Conservation (phyloP, 2,113 vertebrate genomes). For the Pollachius pollachius region DNA sequence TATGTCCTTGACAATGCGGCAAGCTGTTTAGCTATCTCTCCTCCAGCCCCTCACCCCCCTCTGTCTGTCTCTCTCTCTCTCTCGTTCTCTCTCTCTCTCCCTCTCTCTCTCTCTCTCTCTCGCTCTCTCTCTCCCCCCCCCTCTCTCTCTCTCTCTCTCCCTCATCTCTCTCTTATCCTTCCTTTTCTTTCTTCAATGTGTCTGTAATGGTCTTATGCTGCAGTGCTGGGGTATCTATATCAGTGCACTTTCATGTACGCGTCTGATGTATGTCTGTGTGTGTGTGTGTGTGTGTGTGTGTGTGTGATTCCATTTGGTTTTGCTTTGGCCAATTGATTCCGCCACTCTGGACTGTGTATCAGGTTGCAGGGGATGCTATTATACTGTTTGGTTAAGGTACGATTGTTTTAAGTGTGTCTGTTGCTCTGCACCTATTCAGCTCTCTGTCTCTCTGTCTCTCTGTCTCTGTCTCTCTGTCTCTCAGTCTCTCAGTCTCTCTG, state of each 20-base stretch:
- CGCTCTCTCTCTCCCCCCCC: too few species aligned
- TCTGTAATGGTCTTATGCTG: conserved; percentile 58
- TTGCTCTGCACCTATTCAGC: neutral
- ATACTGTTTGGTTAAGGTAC: conserved; percentile 14
- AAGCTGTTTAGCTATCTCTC: conserved; percentile 73
- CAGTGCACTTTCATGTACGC: conserved; percentile 17
- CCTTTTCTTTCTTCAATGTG: conserved; percentile 37
- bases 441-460: neutral
- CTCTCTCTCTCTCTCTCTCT: neutral
- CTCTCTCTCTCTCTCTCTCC: conserved; percentile 22
- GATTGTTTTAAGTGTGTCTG: neutral
- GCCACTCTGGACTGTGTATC: conserved; percentile 29
- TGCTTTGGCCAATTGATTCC: conserved; percentile 25
- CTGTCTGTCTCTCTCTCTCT: too few species aligned
- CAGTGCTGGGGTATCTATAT: conserved; percentile 51
- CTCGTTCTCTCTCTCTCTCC: too few species aligned
- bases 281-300: neutral
- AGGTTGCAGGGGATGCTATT: conserved; percentile 42
- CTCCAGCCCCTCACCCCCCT: conserved; percentile 36
- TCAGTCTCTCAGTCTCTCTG: conserved; percentile 8
- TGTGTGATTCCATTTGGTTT: conserved; percentile 5
- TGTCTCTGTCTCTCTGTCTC: neutral
- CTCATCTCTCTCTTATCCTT: conserved; percentile 34
- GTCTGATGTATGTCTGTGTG: too few species aligned
- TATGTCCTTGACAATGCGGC: conserved; percentile 83